Percentiles rank a stretch among this genome's conserved stretches.
Evolutionary conservation across 2,797 vertebrate genomes (phyloP).

Genomic region (Alauda arvensis): DNA sequence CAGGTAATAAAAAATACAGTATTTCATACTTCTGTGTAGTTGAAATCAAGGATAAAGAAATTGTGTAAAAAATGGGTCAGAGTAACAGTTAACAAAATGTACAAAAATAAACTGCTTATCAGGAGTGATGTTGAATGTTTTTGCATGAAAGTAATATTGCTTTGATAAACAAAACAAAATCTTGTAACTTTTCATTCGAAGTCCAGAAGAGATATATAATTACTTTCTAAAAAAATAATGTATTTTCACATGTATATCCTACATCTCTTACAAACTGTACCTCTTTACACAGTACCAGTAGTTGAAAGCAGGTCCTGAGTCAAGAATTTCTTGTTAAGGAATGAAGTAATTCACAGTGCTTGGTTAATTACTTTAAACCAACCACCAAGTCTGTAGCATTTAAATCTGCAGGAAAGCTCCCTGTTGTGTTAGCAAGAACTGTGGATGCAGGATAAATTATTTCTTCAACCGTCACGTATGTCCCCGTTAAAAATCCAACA

Average conservation of each 20-base stretch:
- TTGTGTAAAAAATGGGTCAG: not conserved
- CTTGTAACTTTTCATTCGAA: not conserved
- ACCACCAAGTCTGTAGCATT: conserved; percentile 47
- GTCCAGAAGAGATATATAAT: not conserved
- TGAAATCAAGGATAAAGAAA: not conserved
- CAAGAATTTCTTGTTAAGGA: conserved; percentile 19
- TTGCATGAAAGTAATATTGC: not conserved
- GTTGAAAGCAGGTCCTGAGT: conserved; percentile 13
- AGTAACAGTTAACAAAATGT: not conserved
- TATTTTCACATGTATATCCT: not conserved
- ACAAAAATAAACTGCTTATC: conserved; percentile 31
- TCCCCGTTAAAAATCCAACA: conserved; percentile 82
- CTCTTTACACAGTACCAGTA: not conserved
- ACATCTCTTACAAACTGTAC: not conserved
- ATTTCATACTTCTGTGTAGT: not conserved
- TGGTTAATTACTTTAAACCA: conserved; percentile 46
- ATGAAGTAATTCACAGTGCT: not conserved
- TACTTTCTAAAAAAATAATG: not conserved
- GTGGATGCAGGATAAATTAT: conserved; percentile 72
- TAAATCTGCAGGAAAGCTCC: conserved; percentile 3
- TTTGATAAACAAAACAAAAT: not conserved
- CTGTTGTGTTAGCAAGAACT: not conserved
- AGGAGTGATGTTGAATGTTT: not conserved
- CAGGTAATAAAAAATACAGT: conserved; percentile 26
- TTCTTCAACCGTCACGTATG: conserved; percentile 82